Evolutionary conservation across 2,888 invertebrate species (phyloP).

Genomic region (Tromatobia lineatoria): DNA sequence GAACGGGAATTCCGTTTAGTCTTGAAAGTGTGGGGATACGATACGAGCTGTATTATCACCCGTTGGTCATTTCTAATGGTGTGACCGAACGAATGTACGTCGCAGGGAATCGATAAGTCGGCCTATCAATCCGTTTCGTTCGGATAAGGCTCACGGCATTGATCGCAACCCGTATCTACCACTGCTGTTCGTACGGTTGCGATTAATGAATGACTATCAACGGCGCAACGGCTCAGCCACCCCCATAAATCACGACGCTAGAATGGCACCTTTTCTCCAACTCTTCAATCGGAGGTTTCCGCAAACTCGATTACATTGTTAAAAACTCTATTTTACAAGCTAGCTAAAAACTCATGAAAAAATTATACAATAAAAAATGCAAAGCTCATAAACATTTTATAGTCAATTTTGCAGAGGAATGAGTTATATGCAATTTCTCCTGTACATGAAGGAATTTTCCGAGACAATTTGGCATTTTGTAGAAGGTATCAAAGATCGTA

Average conservation of each 20-base stretch:
- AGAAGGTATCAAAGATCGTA: no score
- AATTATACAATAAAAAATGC: no score
- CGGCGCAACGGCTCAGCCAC: slow-evolving; percentile 70
- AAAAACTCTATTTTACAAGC: slow-evolving; percentile 13
- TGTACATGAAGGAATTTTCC: no score
- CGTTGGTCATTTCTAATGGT: slow-evolving; percentile 32
- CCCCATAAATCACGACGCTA: slow-evolving; percentile 79
- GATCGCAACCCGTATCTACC: slow-evolving; percentile 78
- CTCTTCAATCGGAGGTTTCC: slow-evolving; percentile 41
- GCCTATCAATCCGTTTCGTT: slow-evolving; percentile 81
- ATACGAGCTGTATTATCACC: background rate
- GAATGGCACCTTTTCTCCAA: slow-evolving; percentile 39
- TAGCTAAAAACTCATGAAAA: background rate
- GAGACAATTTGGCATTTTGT: no score
- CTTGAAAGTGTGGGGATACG: background rate
- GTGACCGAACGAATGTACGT: slow-evolving; percentile 15
- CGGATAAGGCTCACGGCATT: slow-evolving; percentile 81
- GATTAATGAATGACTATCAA: slow-evolving; percentile 84
- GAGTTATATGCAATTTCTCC: no score
- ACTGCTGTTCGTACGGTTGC: slow-evolving; percentile 76
- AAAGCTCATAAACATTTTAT: no score
- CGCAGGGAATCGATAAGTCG: slow-evolving; percentile 79
- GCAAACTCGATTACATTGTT: background rate
- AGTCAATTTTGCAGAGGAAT: no score
- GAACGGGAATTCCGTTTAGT: background rate